These are phyloP conservation scores for Glyphotaelius pellucidus DNA, from an alignment of 2,888 invertebrate genomes.

Conservation along the genomic window DNA sequence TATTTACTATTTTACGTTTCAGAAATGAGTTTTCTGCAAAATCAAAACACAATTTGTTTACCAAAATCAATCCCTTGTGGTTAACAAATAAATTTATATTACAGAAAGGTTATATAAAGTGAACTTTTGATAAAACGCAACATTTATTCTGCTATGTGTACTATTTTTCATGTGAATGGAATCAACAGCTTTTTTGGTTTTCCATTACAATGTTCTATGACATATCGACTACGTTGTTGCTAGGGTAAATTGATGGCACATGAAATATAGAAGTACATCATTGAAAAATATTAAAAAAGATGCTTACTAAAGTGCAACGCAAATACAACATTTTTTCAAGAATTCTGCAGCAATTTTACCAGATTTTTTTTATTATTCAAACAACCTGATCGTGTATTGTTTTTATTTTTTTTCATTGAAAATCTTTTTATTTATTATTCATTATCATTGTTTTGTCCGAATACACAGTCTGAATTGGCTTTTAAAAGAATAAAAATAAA, in stretches of 20 bases:
- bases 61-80: neutral
- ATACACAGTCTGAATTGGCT: no score
- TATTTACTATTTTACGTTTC: neutral
- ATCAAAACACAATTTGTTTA: neutral
- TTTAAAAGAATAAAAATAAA: no score
- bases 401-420: no score
- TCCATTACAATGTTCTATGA: neutral
- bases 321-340: neutral
- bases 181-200: neutral
- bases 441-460: no score
- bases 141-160: no score
- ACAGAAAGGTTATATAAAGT: neutral
- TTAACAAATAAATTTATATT: neutral
- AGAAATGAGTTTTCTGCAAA: neutral
- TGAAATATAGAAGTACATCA: neutral
- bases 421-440: no score
- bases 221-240: neutral
- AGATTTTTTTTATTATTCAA: no score
- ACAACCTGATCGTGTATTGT: no score
- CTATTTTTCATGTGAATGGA: neutral
- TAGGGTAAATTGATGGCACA: neutral
- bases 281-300: no score
- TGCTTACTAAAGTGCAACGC: neutral
- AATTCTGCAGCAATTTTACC: no score
- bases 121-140: neutral